Evolutionary conservation across 2,113 vertebrate species (phyloP).

Genomic region (Nothoprocta pentlandii): DNA sequence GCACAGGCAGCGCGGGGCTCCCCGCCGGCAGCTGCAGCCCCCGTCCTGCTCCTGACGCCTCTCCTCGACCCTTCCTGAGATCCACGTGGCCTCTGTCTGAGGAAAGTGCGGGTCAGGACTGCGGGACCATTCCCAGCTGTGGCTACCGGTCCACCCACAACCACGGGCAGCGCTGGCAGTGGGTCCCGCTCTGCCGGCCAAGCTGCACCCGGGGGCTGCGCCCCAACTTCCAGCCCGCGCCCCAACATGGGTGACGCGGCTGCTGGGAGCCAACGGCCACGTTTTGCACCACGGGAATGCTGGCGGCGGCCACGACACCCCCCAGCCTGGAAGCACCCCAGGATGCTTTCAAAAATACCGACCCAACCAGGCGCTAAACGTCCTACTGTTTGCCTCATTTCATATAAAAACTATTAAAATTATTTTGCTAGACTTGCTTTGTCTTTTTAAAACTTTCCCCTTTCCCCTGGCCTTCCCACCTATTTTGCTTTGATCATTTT

Average conservation of each 20-base stretch:
- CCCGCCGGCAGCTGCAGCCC: not conserved
- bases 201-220: too few relatives aligned
- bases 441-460: not conserved
- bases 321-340: not conserved
- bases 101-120: not conserved
- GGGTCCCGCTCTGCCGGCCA: too few relatives aligned
- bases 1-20: not conserved
- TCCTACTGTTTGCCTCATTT: not conserved
- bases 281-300: too few relatives aligned
- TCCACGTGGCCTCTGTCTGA: not conserved
- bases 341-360: not conserved
- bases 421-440: not conserved
- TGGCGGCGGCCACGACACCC: not conserved
- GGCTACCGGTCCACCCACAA: too few relatives aligned
- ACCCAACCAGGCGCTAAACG: not conserved
- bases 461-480: not conserved
- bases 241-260: too few relatives aligned
- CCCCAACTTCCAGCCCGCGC: too few relatives aligned
- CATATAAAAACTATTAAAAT: not conserved
- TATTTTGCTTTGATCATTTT: not conserved
- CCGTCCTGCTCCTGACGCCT: not conserved
- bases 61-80: not conserved
- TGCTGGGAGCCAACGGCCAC: too few relatives aligned
- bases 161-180: too few relatives aligned
- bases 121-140: too few relatives aligned